Conservation (phyloP, 2,797 vertebrate genomes). For the Myiotriccus ornatus region DNA sequence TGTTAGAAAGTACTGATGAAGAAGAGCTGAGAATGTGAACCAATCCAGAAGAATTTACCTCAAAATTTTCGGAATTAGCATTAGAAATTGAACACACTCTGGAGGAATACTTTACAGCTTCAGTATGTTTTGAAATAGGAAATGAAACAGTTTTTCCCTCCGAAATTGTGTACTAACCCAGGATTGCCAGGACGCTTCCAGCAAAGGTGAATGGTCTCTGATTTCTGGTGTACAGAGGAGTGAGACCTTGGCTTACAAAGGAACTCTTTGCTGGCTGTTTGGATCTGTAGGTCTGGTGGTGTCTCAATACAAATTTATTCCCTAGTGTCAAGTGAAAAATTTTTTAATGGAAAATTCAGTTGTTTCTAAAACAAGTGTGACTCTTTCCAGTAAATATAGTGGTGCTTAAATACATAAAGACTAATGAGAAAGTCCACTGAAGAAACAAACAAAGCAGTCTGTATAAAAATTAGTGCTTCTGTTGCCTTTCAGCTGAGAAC, state of each 20-base stretch:
- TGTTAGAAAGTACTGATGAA: neutral
- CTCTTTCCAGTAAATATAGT: neutral
- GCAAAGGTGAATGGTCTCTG: neutral
- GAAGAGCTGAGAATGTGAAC: neutral
- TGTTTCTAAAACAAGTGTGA: neutral
- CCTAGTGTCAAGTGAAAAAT: neutral
- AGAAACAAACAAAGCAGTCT: neutral
- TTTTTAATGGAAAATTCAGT: neutral
- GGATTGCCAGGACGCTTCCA: neutral
- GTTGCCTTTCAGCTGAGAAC: neutral
- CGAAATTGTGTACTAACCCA: neutral
- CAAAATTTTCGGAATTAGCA: neutral
- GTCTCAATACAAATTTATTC: neutral
- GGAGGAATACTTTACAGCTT: neutral
- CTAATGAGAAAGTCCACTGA: neutral
- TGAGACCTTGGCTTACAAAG: neutral
- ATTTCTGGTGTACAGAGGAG: neutral
- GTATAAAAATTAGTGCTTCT: neutral
- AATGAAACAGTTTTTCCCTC: neutral
- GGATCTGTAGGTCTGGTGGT: neutral
- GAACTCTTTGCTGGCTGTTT: neutral
- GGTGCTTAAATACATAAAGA: neutral
- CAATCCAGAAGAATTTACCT: neutral
- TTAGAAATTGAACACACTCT: neutral
- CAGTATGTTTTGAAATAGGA: neutral